A percentile compares a stretch with the other conserved stretches of the same genome.
Evolutionary conservation across 37 sponge, comb jelly and placozoan genomes (phyloP).

Genomic region (Aplysina aerophoba): DNA sequence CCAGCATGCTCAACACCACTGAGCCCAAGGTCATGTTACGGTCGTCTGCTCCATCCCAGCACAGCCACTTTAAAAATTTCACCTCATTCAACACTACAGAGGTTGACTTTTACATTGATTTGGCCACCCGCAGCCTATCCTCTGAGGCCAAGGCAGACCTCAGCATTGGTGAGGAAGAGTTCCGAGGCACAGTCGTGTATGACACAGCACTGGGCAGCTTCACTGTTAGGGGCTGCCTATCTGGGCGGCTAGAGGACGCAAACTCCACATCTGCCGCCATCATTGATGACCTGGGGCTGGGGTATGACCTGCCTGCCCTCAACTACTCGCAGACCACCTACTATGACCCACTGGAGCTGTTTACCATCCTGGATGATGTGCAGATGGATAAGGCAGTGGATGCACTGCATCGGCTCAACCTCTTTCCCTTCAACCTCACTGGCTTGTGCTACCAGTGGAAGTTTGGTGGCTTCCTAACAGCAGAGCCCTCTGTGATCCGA

Average conservation of each 20-base stretch:
- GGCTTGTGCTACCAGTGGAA: conserved; percentile 1
- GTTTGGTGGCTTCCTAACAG: not conserved
- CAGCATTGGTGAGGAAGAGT: not conserved
- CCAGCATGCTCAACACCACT: not conserved
- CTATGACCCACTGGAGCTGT: conserved; percentile 8
- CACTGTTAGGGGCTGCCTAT: not conserved
- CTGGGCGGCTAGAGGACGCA: not conserved
- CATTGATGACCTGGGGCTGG: not conserved
- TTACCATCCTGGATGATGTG: not conserved
- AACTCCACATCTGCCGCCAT: not conserved
- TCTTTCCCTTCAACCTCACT: conserved; percentile 23
- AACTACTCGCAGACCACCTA: not conserved
- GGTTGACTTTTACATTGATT: not conserved
- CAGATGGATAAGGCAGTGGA: not conserved
- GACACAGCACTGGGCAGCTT: not conserved
- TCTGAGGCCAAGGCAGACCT: not conserved
- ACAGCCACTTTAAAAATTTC: conserved; percentile 9
- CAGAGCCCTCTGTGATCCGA: not conserved
- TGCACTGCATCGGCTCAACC: not conserved
- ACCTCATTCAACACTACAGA: not conserved
- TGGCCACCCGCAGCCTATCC: not conserved
- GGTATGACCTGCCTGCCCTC: not conserved
- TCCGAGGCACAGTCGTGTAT: conserved; percentile 12
- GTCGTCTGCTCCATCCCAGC: not conserved
- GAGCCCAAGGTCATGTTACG: not conserved